Conservation (phyloP, 2,113 vertebrate species). For the Melospiza melodia region DNA sequence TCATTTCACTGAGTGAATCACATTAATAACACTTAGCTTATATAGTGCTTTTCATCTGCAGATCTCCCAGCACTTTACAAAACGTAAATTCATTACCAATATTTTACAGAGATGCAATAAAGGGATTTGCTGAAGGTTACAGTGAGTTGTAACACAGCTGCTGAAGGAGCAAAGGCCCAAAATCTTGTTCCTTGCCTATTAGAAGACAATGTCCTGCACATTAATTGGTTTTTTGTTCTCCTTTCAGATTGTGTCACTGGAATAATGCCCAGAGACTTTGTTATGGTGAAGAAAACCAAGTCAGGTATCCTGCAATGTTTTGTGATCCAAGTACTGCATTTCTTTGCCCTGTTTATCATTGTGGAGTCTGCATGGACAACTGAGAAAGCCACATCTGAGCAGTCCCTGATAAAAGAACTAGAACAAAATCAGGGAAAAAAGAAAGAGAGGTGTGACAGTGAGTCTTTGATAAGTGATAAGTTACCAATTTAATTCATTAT, state of each 20-base stretch:
- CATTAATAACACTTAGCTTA: conserved; percentile 68
- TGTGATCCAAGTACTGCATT: background rate
- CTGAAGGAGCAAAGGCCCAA: conserved; percentile 11
- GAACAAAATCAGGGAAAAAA: background rate
- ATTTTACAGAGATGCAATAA: conserved; percentile 62
- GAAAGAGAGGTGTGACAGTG: background rate
- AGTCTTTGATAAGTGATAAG: background rate
- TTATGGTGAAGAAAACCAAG: background rate
- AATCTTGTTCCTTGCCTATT: conserved; percentile 20
- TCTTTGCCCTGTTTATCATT: background rate
- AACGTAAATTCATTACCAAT: conserved; percentile 65
- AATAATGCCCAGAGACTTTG: background rate
- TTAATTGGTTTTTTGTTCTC: background rate
- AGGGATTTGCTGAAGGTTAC: conserved; percentile 63
- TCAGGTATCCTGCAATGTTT: background rate
- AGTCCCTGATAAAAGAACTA: background rate
- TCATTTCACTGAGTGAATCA: conserved; percentile 66
- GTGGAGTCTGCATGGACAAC: background rate
- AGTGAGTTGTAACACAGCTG: conserved; percentile 14
- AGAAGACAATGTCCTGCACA: background rate
- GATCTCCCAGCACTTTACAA: conserved; percentile 61
- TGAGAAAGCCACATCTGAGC: background rate
- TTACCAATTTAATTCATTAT: background rate
- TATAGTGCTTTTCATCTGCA: conserved; percentile 57
- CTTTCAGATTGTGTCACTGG: background rate